Conservation (phyloP, 2,797 vertebrate species). For the Erithacus rubecula region DNA sequence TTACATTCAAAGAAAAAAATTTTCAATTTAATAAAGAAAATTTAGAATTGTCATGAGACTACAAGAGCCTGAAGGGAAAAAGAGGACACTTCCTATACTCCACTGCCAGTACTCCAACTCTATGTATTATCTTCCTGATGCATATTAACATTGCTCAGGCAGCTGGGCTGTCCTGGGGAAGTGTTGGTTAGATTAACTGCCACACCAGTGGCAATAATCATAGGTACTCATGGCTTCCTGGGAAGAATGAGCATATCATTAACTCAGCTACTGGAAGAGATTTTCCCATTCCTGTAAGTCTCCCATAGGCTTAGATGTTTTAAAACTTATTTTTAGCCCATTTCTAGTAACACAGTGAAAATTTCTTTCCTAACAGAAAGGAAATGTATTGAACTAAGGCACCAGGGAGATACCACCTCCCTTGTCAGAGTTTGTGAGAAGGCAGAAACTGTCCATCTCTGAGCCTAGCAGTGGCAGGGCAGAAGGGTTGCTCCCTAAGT, state of each 20-base stretch:
- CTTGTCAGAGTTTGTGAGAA: background rate
- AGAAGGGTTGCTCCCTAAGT: background rate
- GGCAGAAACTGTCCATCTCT: background rate
- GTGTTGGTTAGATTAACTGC: constrained; percentile 16
- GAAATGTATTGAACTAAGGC: background rate
- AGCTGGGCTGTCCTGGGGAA: background rate
- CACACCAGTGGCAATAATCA: constrained; percentile 2
- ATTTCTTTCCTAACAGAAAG: background rate
- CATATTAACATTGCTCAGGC: background rate
- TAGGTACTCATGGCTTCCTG: background rate
- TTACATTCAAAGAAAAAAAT: background rate
- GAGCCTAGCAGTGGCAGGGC: background rate
- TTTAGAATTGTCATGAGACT: background rate
- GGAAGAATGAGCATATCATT: background rate
- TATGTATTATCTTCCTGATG: background rate
- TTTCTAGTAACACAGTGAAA: background rate
- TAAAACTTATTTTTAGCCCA: background rate
- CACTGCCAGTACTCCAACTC: background rate
- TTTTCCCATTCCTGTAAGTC: background rate
- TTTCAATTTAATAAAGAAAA: background rate
- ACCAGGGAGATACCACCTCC: background rate
- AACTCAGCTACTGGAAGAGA: background rate
- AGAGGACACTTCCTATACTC: background rate
- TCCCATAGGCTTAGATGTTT: background rate
- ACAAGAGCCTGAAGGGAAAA: background rate